These are phyloP conservation scores for Rhinoptilus africanus DNA, from an alignment of 2,113 vertebrate species.

Conservation along the genomic window DNA sequence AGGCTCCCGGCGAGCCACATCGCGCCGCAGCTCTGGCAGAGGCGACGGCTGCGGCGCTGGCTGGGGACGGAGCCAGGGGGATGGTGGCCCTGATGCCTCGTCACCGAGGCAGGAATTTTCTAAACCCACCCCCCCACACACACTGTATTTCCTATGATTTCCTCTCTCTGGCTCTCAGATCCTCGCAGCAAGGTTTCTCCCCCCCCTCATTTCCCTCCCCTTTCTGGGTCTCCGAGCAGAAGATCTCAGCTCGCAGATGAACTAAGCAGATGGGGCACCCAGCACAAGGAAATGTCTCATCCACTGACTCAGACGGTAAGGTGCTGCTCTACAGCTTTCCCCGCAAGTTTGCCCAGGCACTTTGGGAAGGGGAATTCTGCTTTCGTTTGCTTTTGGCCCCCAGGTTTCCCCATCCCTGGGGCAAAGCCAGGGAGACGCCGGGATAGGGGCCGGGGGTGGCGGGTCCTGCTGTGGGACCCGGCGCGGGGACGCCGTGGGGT, in stretches of 20 bases:
- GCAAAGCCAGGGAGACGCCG: background rate
- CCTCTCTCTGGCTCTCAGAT: background rate
- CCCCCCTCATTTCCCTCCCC: background rate
- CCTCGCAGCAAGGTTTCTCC: background rate
- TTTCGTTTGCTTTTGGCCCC: background rate
- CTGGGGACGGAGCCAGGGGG: background rate
- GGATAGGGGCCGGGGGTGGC: background rate
- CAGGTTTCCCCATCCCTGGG: background rate
- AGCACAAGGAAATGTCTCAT: background rate
- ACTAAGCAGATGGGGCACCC: background rate
- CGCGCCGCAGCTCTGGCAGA: background rate
- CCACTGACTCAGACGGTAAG: background rate
- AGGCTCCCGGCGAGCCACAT: background rate
- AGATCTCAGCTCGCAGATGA: constrained; percentile 41
- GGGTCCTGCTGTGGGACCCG: background rate
- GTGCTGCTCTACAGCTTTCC: background rate
- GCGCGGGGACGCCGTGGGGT: rapidly evolving
- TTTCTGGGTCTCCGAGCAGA: background rate
- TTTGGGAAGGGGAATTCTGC: background rate
- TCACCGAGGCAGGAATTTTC: background rate
- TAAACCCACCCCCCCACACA: no score
- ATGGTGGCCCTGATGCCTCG: background rate
- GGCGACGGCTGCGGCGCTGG: background rate
- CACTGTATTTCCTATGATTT: background rate
- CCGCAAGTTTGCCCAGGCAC: background rate